These are phyloP conservation scores for Drosophila colorata DNA, from an alignment of 2,888 invertebrate genomes.

Conservation along the genomic window DNA sequence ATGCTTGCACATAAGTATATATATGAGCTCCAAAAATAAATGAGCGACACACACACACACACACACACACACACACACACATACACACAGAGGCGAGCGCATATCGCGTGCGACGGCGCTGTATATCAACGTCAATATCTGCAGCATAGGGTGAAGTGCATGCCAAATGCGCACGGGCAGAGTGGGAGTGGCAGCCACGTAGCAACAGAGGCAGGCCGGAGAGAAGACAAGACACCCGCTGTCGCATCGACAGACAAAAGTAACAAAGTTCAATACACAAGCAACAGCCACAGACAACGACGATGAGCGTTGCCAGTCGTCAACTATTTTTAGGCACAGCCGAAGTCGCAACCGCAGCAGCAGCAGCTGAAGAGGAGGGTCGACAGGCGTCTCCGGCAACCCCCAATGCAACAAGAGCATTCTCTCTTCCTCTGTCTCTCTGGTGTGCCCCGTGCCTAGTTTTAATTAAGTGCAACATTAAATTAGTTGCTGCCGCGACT, in stretches of 20 bases:
- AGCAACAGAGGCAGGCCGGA: constrained; percentile 51
- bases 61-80: constrained; percentile 4
- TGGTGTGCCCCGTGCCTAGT: constrained; percentile 43
- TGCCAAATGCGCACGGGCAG: constrained; percentile 57
- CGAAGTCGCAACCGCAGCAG: constrained; percentile 14
- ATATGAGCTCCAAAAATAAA: constrained; percentile 74
- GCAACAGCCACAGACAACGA: constrained; percentile 49
- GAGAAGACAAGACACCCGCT: constrained; percentile 44
- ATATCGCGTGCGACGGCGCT: constrained; percentile 75
- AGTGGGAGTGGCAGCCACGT: constrained; percentile 73
- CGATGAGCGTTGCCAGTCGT: constrained; percentile 34
- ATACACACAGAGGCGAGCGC: constrained; percentile 1
- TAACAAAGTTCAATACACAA: constrained; percentile 78
- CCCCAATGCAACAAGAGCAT: constrained; percentile 42
- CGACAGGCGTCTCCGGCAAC: constrained; percentile 36
- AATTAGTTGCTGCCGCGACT: constrained; percentile 65
- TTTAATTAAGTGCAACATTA: constrained; percentile 82
- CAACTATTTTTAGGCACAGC: constrained; percentile 69
- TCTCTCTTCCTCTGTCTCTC: constrained; percentile 40
- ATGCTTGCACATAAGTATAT: neutral
- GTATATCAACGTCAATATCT: constrained; percentile 82
- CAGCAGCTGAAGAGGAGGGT: constrained; percentile 29
- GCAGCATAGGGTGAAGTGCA: constrained; percentile 75
- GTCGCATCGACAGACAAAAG: constrained; percentile 56
- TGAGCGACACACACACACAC: constrained; percentile 54